These are phyloP conservation scores for Parnassius orleans DNA, from an alignment of 2,888 invertebrate species.

Conservation along the genomic window DNA sequence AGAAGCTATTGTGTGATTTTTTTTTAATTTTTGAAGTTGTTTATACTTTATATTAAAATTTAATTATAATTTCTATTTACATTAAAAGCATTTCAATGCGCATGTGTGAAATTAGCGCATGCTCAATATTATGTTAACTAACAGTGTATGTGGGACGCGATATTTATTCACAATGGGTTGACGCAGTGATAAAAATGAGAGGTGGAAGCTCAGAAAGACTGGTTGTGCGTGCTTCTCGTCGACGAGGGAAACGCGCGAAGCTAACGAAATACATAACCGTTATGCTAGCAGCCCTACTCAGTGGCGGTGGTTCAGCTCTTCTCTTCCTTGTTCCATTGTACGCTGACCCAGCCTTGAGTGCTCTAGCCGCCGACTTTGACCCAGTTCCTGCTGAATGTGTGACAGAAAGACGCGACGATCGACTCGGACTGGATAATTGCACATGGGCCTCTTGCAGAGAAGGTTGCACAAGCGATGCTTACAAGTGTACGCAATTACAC, in stretches of 20 bases:
- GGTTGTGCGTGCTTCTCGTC: constrained; percentile 63
- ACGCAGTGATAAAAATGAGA: constrained; percentile 70
- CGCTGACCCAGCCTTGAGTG: constrained; percentile 78
- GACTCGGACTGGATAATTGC: constrained; percentile 88
- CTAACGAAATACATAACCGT: constrained; percentile 72
- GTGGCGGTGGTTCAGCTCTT: constrained; percentile 71
- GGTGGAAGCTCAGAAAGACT: constrained; percentile 74
- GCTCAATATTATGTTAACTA: constrained; percentile 36
- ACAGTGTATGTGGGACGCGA: constrained; percentile 45
- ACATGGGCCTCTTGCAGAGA: constrained; percentile 90
- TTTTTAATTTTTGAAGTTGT: too few relatives aligned
- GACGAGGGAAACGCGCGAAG: constrained; percentile 66
- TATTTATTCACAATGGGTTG: constrained; percentile 67
- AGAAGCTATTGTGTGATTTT: too few relatives aligned
- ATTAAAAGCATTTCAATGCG: constrained; percentile 27
- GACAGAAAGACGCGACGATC: constrained; percentile 85
- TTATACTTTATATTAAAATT: too few relatives aligned
- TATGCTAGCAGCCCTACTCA: constrained; percentile 64
- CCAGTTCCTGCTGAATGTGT: constrained; percentile 87
- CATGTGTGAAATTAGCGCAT: constrained; percentile 49
- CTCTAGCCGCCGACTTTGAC: constrained; percentile 87
- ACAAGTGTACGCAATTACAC: constrained; percentile 85
- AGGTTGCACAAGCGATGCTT: constrained; percentile 90
- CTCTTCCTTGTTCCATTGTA: constrained; percentile 75
- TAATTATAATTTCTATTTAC: neutral